Base-by-base conservation (phyloP, 2,113 vertebrate genomes). In the Leucoraja erinaceus region DNA sequence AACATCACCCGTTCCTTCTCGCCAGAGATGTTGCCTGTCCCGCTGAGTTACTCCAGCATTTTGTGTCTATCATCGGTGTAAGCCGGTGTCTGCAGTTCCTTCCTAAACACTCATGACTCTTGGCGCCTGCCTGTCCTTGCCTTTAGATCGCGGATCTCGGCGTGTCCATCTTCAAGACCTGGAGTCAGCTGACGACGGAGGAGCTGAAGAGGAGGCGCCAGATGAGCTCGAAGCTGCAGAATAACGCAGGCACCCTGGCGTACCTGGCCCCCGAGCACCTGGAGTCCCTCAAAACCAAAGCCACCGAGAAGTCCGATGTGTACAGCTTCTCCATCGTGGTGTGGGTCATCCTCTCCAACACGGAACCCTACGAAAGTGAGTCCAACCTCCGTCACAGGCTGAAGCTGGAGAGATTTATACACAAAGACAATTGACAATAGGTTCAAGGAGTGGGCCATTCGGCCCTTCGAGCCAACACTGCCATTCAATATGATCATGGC, bases 241-340 rank as follows among this genome's bases (percentile, higher is more conserved):
- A 94, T 93, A 97, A 95, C 0, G 97, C 97, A 0, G 98, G 98
- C n/a, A 99, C 98, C 0, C 97, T 99, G n/a, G 96, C 95, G 94
- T 99, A 99, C 95, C 98, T 99, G 97, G 99, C 98, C 0, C 99
- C 99, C 0, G 99, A 99, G 93, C 98, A 99, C 93, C 95, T 99
- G 94, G 93, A 94, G 0, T 95, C 93, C n/a, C 75, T 98, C 93
- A 96, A 99, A 0, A 93, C 94, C 0, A 95, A 94, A 38, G 97
- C 98, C 94, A 96, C 96, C 0, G 98, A 98, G 94, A 99, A 98
- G 93, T 99, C 98, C 0, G 99, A 99, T 0, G 96, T 99, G 92
- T 99, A 98, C 96, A 99, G 98, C 95, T 99, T 99, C 81, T 96
- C 95, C 20, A 98, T 99, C 16, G 97, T 99, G 0, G 95, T 98